Percentiles rank a stretch among this genome's conserved stretches.
These are phyloP conservation scores for Melanophora roralis DNA, from an alignment of 2,888 invertebrate species.

Conservation along the genomic window DNA sequence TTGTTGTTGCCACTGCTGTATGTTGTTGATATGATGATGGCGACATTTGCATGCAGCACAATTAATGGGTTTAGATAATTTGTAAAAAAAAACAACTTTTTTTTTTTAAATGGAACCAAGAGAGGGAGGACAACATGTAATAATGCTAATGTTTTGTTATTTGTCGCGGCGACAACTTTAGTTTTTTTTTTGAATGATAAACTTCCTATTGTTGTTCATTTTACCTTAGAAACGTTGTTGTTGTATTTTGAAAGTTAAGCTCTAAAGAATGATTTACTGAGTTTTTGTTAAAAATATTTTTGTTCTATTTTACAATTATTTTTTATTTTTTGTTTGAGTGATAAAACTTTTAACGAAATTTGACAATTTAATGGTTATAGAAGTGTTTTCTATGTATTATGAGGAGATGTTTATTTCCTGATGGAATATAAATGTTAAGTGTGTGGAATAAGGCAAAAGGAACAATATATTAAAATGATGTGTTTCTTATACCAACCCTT, in stretches of 20 bases:
- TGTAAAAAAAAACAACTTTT: slow-evolving; percentile 9
- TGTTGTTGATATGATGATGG: slow-evolving; percentile 29
- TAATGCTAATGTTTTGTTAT: slow-evolving; percentile 10
- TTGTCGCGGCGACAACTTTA: slow-evolving; percentile 13
- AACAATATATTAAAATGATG: too few relatives aligned
- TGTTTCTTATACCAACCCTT: too few relatives aligned
- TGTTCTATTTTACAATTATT: slow-evolving; percentile 18
- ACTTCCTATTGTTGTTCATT: slow-evolving; percentile 8
- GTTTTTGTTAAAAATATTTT: background rate
- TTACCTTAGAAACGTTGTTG: background rate
- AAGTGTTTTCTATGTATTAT: background rate
- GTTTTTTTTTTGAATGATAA: slow-evolving; percentile 37
- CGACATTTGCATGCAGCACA: slow-evolving; percentile 57
- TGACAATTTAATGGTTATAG: slow-evolving; percentile 19
- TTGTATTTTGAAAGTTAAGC: background rate
- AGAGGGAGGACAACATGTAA: background rate
- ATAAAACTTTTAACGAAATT: slow-evolving; percentile 30
- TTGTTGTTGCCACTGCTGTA: background rate
- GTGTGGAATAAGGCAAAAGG: too few relatives aligned
- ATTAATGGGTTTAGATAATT: slow-evolving; percentile 57
- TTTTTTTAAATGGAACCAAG: too few relatives aligned
- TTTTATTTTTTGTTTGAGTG: slow-evolving; percentile 16
- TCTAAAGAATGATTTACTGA: too few relatives aligned
- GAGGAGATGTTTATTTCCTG: background rate
- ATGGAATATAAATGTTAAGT: too few relatives aligned